phyloP scores from a whole-genome alignment of 2,888 invertebrate genomes.

The Catonia carolina region DNA sequence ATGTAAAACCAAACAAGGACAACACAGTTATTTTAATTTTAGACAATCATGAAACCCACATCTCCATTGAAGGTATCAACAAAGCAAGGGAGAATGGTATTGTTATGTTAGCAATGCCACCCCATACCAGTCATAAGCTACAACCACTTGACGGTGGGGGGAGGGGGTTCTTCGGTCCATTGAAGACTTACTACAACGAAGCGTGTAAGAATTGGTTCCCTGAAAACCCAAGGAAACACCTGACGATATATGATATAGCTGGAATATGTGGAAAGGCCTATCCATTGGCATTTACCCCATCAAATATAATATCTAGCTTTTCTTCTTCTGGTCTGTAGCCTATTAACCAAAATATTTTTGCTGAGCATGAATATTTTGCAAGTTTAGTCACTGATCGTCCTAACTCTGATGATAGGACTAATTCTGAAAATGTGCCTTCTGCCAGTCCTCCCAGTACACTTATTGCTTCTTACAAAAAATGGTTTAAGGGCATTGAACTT shows the following conservation, averaged over 20 bases:
- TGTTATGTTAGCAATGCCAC: conserved; percentile 17
- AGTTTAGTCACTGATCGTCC: too few species aligned
- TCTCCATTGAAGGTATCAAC: conserved; percentile 12
- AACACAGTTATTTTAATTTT: conserved; percentile 37
- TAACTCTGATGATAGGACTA: too few species aligned
- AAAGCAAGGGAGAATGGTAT: conserved; percentile 19
- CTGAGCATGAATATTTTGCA: too few species aligned
- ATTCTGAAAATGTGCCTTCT: too few species aligned
- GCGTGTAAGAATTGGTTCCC: conserved; percentile 28
- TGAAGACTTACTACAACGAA: conserved; percentile 24
- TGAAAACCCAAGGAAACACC: conserved; percentile 34
- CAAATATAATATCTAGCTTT: conserved; percentile 26
- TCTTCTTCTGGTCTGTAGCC: neutral
- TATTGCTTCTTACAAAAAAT: too few species aligned
- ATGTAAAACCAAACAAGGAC: conserved; percentile 30
- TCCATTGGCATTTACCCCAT: conserved; percentile 25
- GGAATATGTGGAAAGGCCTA: conserved; percentile 25
- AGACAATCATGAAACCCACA: conserved; percentile 38
- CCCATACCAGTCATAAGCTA: conserved; percentile 20
- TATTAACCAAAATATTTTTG: neutral
- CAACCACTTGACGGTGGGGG: conserved; percentile 25
- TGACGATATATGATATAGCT: conserved; percentile 36
- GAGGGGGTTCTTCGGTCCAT: conserved; percentile 28
- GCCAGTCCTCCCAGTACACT: too few species aligned
- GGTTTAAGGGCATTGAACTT: too few species aligned